Conservation (phyloP, 2,888 invertebrate species). For the Hartigia nigra region DNA sequence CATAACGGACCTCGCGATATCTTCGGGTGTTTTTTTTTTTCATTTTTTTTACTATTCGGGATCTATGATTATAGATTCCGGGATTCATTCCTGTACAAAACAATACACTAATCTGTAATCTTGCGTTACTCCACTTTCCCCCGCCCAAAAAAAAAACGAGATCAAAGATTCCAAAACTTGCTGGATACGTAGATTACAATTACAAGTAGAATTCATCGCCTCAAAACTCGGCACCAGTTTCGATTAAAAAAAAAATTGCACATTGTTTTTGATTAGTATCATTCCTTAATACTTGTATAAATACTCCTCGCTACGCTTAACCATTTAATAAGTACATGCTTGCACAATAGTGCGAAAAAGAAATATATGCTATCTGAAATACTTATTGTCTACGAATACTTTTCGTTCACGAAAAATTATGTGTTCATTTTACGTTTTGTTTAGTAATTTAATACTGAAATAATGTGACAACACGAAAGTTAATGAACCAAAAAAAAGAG, state of each 20-base stretch:
- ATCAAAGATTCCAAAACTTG: background rate
- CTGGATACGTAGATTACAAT: background rate
- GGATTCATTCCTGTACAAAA: background rate
- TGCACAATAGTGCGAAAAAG: background rate
- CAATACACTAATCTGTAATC: background rate
- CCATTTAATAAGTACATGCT: slow-evolving; percentile 16
- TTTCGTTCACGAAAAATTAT: slow-evolving; percentile 21
- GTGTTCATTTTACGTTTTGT: slow-evolving; percentile 9
- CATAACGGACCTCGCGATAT: too few species aligned
- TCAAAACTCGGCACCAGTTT: slow-evolving; percentile 31
- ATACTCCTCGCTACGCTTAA: slow-evolving; percentile 6
- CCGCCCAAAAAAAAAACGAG: slow-evolving; percentile 1
- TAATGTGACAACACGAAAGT: slow-evolving; percentile 17
- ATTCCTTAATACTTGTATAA: slow-evolving; percentile 13
- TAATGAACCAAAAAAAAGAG: slow-evolving; percentile 16
- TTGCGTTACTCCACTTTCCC: background rate
- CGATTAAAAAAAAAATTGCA: slow-evolving; percentile 26
- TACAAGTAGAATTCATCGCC: slow-evolving; percentile 19
- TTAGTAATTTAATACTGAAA: slow-evolving; percentile 35
- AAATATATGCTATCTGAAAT: slow-evolving; percentile 1
- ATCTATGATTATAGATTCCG: background rate
- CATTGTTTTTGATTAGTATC: slow-evolving; percentile 34
- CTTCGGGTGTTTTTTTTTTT: background rate
- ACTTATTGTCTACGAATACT: slow-evolving; percentile 11
- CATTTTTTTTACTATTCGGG: background rate